Evolutionary conservation across 2,797 vertebrate species (phyloP).

Genomic region (Phrynocephalus forsythii): DNA sequence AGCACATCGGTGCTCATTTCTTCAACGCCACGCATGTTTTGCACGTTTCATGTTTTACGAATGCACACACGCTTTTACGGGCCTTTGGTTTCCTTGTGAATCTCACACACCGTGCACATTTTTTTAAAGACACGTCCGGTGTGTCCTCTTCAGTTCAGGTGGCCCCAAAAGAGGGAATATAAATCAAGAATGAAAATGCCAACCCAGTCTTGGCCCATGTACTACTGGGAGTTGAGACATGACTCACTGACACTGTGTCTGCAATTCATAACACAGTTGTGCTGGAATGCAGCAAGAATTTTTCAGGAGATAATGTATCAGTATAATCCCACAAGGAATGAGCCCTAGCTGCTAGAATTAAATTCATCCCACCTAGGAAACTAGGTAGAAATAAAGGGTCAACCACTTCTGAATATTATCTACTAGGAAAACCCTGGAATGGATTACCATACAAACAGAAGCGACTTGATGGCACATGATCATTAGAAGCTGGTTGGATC

Average conservation of each 20-base stretch:
- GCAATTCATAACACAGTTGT: background rate
- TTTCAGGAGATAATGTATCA: background rate
- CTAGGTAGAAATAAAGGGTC: too few relatives aligned
- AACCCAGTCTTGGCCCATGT: background rate
- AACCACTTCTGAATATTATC: too few relatives aligned
- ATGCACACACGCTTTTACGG: background rate
- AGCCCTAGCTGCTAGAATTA: too few relatives aligned
- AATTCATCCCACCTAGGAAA: background rate
- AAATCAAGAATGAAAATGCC: background rate
- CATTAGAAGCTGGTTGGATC: too few relatives aligned
- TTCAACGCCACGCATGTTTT: background rate
- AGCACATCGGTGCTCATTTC: too few relatives aligned
- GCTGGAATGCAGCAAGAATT: background rate
- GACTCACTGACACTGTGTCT: background rate
- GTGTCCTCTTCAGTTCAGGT: background rate
- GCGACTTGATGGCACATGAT: too few relatives aligned
- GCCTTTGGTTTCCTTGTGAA: background rate
- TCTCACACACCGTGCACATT: background rate
- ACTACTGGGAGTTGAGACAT: background rate
- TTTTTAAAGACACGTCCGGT: background rate
- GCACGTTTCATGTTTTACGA: background rate
- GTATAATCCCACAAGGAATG: too few relatives aligned
- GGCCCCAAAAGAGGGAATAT: background rate
- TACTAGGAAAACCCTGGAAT: too few relatives aligned
- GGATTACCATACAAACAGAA: too few relatives aligned